Percentiles rank a stretch among this genome's conserved stretches.
Evolutionary conservation across 2,797 vertebrate species (phyloP).

Genomic region (Botia kubotai): DNA sequence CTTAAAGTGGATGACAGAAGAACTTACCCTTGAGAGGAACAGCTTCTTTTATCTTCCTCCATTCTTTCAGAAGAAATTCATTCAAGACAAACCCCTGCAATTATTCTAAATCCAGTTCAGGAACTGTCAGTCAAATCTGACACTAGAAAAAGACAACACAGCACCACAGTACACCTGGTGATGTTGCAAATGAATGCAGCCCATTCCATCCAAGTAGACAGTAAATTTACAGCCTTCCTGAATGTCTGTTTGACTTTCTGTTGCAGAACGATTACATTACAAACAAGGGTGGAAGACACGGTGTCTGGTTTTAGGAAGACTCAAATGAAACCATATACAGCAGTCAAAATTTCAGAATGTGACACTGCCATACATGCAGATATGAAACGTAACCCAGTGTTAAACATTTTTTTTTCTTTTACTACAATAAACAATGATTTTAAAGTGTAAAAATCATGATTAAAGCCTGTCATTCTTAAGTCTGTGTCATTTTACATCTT

Average conservation of each 20-base stretch:
- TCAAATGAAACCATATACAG: slow-evolving; percentile 1
- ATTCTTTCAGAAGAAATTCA: slow-evolving; percentile 42
- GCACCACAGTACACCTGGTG: not conserved
- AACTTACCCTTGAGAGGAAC: slow-evolving; percentile 64
- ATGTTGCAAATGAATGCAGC: not conserved
- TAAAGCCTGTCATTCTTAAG: not conserved
- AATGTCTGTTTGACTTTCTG: slow-evolving; percentile 64
- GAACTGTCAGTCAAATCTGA: not conserved
- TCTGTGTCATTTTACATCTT: not conserved
- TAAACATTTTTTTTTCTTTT: not conserved
- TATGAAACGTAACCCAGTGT: not conserved
- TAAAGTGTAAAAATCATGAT: not conserved
- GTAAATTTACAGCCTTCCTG: slow-evolving; percentile 28
- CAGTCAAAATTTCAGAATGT: not conserved
- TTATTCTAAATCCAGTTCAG: not conserved
- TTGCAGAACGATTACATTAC: slow-evolving; percentile 39
- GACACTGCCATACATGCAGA: not conserved
- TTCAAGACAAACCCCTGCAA: not conserved
- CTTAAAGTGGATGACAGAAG: not conserved
- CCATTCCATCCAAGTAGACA: slow-evolving; percentile 15
- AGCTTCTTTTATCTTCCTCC: slow-evolving; percentile 55
- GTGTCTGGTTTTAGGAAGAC: slow-evolving; percentile 33
- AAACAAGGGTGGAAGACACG: slow-evolving; percentile 55
- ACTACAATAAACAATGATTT: not conserved
- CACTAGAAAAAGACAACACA: not conserved